These are phyloP conservation scores for Trachelus troglodyta DNA, from an alignment of 2,888 invertebrate genomes.

Conservation along the genomic window DNA sequence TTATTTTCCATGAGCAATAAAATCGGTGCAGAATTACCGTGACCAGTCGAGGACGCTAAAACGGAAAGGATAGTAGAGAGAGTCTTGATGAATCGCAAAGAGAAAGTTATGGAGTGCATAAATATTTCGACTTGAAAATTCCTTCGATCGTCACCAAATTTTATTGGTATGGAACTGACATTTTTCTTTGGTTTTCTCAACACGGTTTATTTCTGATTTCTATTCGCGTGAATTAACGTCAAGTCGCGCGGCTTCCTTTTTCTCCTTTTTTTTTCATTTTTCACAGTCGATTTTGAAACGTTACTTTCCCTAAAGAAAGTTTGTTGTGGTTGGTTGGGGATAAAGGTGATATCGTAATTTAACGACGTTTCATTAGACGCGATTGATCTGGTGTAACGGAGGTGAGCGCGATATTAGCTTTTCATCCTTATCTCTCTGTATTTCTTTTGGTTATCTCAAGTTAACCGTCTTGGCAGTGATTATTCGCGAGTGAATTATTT, in stretches of 20 bases:
- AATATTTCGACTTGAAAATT: background rate
- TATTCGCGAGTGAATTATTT: background rate
- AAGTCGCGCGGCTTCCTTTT: background rate
- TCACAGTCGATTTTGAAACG: background rate
- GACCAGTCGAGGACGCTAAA: background rate
- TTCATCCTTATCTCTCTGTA: background rate
- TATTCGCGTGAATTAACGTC: background rate
- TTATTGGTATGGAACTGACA: background rate
- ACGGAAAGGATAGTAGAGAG: background rate
- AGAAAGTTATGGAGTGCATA: background rate
- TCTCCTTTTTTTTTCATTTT: background rate
- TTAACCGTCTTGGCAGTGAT: background rate
- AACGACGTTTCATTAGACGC: background rate
- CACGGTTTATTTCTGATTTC: background rate
- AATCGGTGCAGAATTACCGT: background rate
- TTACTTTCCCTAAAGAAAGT: background rate
- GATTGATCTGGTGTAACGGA: slow-evolving; percentile 2
- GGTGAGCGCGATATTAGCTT: background rate
- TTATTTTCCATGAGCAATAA: background rate
- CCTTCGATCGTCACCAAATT: background rate
- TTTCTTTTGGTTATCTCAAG: background rate
- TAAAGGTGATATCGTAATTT: background rate
- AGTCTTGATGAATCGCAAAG: background rate
- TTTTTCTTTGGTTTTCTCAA: background rate
- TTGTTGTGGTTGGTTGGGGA: background rate